A percentile compares a stretch with the other conserved stretches of the same genome.
phyloP scores from a whole-genome alignment of 1,140 invertebrate species.

The Cylas formicarius region DNA sequence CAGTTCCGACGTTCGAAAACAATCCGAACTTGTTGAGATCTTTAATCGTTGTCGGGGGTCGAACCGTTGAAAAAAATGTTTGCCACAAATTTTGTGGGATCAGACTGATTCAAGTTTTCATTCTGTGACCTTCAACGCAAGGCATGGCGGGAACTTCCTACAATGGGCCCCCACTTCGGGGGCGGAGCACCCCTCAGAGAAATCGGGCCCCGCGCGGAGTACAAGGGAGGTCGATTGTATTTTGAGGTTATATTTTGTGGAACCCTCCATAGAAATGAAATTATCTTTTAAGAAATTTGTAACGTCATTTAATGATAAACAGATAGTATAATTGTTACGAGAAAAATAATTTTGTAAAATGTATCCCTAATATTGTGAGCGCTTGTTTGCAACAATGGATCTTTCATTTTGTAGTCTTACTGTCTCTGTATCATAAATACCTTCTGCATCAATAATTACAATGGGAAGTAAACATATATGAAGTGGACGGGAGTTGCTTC shows the following conservation, averaged over 20 bases:
- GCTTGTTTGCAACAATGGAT: background rate
- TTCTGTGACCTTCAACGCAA: constrained; percentile 11
- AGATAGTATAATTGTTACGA: constrained; percentile 6
- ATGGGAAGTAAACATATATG: too few species aligned
- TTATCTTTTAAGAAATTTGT: constrained; percentile 1
- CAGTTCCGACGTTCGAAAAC: constrained; percentile 10
- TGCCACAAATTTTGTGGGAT: constrained; percentile 5
- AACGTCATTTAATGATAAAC: constrained; percentile 5
- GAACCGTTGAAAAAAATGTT: background rate
- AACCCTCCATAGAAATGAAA: constrained; percentile 6
- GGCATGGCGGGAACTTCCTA: background rate
- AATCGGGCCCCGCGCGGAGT: too few species aligned
- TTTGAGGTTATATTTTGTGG: too few species aligned
- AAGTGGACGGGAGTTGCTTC: constrained; percentile 2
- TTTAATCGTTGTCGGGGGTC: background rate
- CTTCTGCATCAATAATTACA: constrained; percentile 2
- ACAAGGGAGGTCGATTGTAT: too few species aligned
- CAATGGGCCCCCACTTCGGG: too few species aligned
- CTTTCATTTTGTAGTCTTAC: background rate
- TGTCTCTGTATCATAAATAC: constrained; percentile 4
- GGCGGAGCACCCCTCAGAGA: too few species aligned
- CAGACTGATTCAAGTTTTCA: constrained; percentile 10
- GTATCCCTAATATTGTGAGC: background rate
- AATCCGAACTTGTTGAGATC: constrained; percentile 13
- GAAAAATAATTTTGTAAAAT: constrained; percentile 8